phyloP scores from a whole-genome alignment of 92 coral and sea anemone species.

The Phymanthus crucifer region DNA sequence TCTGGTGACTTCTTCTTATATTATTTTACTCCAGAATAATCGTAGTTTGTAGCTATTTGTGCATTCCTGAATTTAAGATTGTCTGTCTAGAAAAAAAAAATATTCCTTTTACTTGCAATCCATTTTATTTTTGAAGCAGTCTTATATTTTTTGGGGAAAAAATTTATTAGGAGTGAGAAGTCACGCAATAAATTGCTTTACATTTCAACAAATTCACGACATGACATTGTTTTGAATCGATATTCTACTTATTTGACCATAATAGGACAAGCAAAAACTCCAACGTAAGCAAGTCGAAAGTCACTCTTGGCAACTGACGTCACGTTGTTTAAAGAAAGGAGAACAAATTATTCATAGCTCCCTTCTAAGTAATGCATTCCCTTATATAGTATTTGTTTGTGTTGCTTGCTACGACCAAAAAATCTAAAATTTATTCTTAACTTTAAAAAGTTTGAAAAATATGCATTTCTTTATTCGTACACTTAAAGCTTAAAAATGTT shows the following conservation, averaged over 20 bases:
- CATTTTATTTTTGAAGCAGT: not conserved
- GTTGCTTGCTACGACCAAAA: not conserved
- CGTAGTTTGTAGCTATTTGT: not conserved
- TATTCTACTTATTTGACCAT: slow-evolving; percentile 9
- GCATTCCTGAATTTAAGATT: not conserved
- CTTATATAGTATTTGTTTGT: slow-evolving; percentile 7
- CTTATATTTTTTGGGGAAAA: not conserved
- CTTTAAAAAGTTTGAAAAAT: not conserved
- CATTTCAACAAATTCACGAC: not conserved
- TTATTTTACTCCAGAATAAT: not conserved
- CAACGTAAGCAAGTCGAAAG: not conserved
- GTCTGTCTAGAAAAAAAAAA: not conserved
- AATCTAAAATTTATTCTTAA: not conserved
- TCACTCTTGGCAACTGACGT: slow-evolving; percentile 8
- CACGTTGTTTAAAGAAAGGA: not conserved
- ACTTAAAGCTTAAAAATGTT: not conserved
- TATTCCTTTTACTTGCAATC: not conserved
- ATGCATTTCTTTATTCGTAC: not conserved
- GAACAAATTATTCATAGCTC: slow-evolving; percentile 13
- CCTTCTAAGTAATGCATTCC: not conserved
- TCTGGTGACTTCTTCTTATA: not conserved
- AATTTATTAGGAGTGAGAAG: not conserved
- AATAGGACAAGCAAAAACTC: slow-evolving; percentile 13
- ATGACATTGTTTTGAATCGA: slow-evolving; percentile 8
- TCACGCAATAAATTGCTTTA: not conserved